Evolutionary conservation across 2,113 vertebrate genomes (phyloP).

Genomic region (Philantomba maxwellii): DNA sequence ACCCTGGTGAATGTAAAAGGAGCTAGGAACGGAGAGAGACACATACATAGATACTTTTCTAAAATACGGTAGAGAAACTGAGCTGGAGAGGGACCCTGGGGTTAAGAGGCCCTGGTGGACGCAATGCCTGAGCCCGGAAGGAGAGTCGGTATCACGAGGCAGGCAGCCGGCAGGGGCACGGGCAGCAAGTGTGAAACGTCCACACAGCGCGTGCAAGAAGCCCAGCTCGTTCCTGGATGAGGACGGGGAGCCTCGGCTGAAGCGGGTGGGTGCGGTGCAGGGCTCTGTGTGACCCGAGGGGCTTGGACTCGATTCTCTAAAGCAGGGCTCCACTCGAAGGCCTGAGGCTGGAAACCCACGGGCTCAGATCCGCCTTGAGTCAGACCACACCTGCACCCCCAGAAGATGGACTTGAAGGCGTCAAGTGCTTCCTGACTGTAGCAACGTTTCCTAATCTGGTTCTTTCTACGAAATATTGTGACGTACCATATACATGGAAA

Average conservation of each 20-base stretch:
- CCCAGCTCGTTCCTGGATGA: background rate
- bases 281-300: fast-evolving
- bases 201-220: fast-evolving
- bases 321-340: background rate
- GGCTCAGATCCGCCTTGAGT: background rate
- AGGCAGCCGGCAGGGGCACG: background rate
- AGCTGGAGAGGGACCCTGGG: background rate
- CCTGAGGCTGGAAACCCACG: background rate
- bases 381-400: background rate
- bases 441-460: background rate
- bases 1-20: background rate
- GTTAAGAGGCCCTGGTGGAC: no score
- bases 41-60: background rate
- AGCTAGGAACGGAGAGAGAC: background rate
- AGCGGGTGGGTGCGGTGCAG: background rate
- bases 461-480: background rate
- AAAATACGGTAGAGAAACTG: background rate
- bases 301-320: background rate
- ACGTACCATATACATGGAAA: background rate
- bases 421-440: background rate
- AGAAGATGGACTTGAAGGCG: background rate
- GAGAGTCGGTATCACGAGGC: fast-evolving
- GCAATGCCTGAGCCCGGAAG: background rate
- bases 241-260: fast-evolving
- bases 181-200: fast-evolving